Conservation (phyloP, 2,113 vertebrate species). For the Crypturellus undulatus region DNA sequence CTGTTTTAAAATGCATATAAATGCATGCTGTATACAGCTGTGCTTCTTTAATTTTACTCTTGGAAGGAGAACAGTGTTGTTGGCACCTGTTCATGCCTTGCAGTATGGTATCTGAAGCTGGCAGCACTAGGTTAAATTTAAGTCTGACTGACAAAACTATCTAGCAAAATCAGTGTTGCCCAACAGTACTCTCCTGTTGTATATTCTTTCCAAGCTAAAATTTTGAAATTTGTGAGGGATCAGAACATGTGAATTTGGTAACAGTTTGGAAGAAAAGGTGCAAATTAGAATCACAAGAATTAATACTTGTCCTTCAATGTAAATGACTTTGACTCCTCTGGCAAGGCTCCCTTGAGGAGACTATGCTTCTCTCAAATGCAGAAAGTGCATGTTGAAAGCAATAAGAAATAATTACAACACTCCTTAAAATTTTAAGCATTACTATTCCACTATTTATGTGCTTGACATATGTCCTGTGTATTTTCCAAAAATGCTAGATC, state of each 20-base stretch:
- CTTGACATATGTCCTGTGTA: neutral
- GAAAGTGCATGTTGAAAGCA: neutral
- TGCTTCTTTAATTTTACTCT: constrained; percentile 1
- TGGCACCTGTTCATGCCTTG: constrained; percentile 48
- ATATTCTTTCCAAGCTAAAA: neutral
- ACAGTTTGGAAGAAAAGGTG: neutral
- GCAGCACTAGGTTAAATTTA: constrained; percentile 45
- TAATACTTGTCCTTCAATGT: neutral
- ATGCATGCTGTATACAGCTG: neutral
- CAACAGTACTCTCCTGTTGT: neutral
- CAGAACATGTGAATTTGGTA: neutral
- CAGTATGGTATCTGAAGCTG: constrained; percentile 40
- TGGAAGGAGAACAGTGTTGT: constrained; percentile 4
- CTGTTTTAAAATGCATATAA: neutral
- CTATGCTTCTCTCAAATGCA: neutral
- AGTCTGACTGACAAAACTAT: constrained; percentile 14
- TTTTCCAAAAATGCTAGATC: neutral
- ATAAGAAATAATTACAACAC: neutral
- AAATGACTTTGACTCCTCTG: neutral
- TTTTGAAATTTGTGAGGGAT: neutral
- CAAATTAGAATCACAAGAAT: neutral
- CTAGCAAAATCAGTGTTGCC: neutral
- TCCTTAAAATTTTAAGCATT: neutral
- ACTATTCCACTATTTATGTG: neutral
- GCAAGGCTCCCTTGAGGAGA: neutral